Percentiles rank a stretch among this genome's conserved stretches.
phyloP scores from a whole-genome alignment of 2,113 vertebrate species.

The Lontra canadensis region DNA sequence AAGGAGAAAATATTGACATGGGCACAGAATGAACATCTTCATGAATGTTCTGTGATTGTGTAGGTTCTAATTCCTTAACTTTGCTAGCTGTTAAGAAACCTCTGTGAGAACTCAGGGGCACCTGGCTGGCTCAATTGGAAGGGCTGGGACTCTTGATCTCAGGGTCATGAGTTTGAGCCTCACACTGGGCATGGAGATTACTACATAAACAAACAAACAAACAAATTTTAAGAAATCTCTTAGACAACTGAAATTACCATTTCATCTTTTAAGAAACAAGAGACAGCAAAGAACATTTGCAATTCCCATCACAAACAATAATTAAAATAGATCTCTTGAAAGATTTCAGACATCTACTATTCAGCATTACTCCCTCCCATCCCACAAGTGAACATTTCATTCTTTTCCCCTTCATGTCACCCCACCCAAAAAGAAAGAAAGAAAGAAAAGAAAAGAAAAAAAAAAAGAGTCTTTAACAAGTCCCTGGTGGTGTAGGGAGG shows the following conservation, averaged over 20 bases:
- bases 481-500: rapidly evolving
- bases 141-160: neutral
- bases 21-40: neutral
- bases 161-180: neutral
- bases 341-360: neutral
- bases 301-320: neutral
- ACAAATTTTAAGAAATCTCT: neutral
- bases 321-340: neutral
- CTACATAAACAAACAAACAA: neutral
- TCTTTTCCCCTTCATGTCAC: neutral
- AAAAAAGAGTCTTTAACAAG: neutral
- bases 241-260: neutral
- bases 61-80: neutral
- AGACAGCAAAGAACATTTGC: neutral
- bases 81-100: neutral
- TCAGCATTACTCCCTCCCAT: neutral
- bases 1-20: neutral
- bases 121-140: neutral
- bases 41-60: neutral
- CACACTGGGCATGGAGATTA: neutral
- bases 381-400: neutral
- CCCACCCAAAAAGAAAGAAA: neutral
- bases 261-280: neutral
- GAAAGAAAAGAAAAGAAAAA: neutral
- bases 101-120: neutral